A percentile compares a stretch with the other conserved stretches of the same genome.
These are phyloP conservation scores for Cyanoderma ruficeps DNA, from an alignment of 2,113 vertebrate species.

Conservation along the genomic window DNA sequence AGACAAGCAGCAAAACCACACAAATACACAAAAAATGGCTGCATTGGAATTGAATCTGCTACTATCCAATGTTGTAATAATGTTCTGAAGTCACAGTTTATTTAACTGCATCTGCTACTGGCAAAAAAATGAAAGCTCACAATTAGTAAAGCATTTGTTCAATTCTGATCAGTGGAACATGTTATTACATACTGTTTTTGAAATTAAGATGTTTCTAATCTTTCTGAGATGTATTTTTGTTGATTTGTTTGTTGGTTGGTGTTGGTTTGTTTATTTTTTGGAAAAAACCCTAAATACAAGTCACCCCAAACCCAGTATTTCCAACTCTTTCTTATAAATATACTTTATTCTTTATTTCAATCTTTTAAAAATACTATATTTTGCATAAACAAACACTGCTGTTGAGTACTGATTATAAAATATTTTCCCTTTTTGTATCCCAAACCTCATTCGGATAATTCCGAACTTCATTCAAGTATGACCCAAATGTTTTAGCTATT, in stretches of 20 bases:
- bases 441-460: neutral
- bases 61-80: conserved; percentile 2
- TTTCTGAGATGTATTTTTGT: neutral
- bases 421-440: neutral
- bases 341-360: neutral
- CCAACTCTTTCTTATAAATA: neutral
- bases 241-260: neutral
- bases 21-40: conserved; percentile 3
- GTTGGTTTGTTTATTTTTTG: neutral
- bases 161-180: neutral
- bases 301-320: neutral
- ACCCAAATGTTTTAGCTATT: neutral
- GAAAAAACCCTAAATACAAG: neutral
- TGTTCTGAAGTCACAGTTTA: neutral
- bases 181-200: neutral
- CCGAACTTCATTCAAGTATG: neutral
- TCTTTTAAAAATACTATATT: neutral
- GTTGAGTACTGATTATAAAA: neutral
- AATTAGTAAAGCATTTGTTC: conserved; percentile 18
- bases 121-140: neutral
- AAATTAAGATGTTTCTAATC: neutral
- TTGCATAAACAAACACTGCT: neutral
- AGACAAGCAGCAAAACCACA: neutral
- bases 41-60: neutral
- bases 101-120: conserved; percentile 9